phyloP scores from a whole-genome alignment of 1,140 invertebrate species.

The Sycophaga agraensis region DNA sequence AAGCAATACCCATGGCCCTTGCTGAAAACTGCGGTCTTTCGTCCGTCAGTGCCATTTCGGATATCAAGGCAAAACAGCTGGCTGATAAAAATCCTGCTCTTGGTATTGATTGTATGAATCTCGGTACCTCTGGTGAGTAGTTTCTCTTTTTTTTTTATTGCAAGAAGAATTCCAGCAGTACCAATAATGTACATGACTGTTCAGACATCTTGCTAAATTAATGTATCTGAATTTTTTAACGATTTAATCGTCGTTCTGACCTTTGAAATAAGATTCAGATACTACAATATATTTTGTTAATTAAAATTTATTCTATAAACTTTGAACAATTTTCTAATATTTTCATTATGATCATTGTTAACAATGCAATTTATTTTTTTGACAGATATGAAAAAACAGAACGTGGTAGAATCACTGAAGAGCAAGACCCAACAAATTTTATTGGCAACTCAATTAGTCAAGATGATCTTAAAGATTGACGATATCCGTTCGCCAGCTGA shows the following conservation, averaged over 20 bases:
- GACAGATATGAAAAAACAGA: conserved; percentile 93
- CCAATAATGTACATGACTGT: conserved; percentile 37
- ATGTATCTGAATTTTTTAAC: conserved; percentile 34
- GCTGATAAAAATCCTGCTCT: conserved; percentile 82
- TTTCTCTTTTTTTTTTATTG: conserved; percentile 15
- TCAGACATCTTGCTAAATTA: conserved; percentile 52
- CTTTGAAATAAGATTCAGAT: conserved; percentile 23
- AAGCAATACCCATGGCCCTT: conserved; percentile 91
- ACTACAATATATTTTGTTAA: conserved; percentile 22
- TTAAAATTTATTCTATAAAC: too few relatives aligned
- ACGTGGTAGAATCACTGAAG: conserved; percentile 95
- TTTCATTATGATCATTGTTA: too few relatives aligned
- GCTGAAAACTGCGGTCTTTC: conserved; percentile 96
- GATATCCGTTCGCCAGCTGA: conserved; percentile 85
- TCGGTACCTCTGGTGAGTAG: conserved; percentile 72
- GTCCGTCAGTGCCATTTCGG: conserved; percentile 89
- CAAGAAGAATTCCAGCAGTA: conserved; percentile 52
- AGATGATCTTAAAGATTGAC: conserved; percentile 99
- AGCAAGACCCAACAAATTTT: conserved; percentile 98
- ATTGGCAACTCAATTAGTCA: conserved; percentile 94
- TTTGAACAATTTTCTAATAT: too few relatives aligned
- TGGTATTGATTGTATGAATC: conserved; percentile 93
- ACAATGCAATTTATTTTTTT: conserved; percentile 37
- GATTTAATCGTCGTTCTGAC: conserved; percentile 22
- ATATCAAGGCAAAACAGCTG: conserved; percentile 88